Percentiles rank a stretch among this genome's conserved stretches.
Conservation (phyloP, 92 coral and sea anemone genomes). For the Heliopora coerulea region DNA sequence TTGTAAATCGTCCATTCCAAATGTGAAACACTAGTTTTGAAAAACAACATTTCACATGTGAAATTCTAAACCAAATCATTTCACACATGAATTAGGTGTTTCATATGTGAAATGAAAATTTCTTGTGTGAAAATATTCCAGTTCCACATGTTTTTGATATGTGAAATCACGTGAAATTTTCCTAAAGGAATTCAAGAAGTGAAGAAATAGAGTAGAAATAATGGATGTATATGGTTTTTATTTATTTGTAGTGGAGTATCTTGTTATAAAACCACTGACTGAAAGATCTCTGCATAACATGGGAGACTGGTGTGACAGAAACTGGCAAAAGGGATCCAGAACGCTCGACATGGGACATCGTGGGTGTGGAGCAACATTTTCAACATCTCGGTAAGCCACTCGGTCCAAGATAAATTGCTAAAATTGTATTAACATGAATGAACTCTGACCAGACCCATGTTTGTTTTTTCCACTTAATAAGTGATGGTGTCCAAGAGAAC, state of each 20-base stretch:
- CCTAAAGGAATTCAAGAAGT: too few relatives aligned
- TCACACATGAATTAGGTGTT: too few relatives aligned
- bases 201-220: background rate
- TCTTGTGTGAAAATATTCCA: too few relatives aligned
- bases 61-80: too few relatives aligned
- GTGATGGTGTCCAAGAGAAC: constrained; percentile 18
- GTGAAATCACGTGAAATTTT: too few relatives aligned
- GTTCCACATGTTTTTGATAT: too few relatives aligned
- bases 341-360: constrained; percentile 36
- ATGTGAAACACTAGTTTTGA: too few relatives aligned
- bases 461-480: background rate
- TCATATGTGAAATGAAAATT: too few relatives aligned
- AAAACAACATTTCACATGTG: too few relatives aligned
- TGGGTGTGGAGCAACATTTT: constrained; percentile 30
- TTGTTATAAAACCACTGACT: constrained; percentile 23
- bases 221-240: background rate
- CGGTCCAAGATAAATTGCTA: background rate
- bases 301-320: constrained; percentile 24
- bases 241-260: constrained; percentile 11
- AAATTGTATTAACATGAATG: background rate
- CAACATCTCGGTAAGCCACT: constrained; percentile 5
- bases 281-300: constrained; percentile 22
- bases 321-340: constrained; percentile 28
- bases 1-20: too few relatives aligned
- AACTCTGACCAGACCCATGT: background rate